phyloP scores from a whole-genome alignment of 2,888 invertebrate genomes.

The Apamea crenata region DNA sequence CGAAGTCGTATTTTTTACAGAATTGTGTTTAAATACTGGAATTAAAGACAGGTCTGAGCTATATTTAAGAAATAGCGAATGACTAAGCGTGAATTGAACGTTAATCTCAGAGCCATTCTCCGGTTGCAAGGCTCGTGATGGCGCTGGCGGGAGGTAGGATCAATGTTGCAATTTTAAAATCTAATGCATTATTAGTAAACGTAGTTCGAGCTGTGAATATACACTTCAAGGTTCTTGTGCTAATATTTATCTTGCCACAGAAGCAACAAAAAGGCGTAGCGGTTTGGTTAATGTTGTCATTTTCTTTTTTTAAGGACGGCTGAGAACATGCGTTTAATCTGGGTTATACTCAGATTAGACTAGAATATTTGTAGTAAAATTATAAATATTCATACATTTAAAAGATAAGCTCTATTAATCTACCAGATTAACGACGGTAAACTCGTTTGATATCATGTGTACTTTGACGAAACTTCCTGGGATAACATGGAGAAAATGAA shows the following conservation, averaged over 20 bases:
- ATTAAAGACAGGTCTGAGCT: conserved; percentile 9
- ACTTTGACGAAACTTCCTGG: neutral
- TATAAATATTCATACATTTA: neutral
- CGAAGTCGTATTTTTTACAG: neutral
- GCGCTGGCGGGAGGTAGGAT: conserved; percentile 40
- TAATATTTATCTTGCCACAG: conserved; percentile 51
- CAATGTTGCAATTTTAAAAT: conserved; percentile 65
- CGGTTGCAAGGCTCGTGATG: conserved; percentile 53
- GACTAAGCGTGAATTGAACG: conserved; percentile 40
- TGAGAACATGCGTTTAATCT: neutral
- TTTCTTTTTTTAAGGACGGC: conserved; percentile 17
- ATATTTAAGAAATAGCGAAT: conserved; percentile 34
- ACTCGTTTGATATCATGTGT: no score
- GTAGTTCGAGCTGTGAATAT: conserved; percentile 55
- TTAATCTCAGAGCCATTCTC: conserved; percentile 55
- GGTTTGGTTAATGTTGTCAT: conserved; percentile 24
- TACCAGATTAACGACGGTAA: neutral
- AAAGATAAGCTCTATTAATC: neutral
- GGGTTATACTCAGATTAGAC: neutral
- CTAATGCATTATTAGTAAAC: conserved; percentile 59
- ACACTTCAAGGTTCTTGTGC: conserved; percentile 49
- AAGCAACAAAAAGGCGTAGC: conserved; percentile 35
- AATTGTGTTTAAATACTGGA: conserved; percentile 14
- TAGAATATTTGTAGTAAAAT: neutral
- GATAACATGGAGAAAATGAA: neutral